Base-by-base conservation (phyloP, 2,888 invertebrate species). In the Isoperla grammatica region DNA sequence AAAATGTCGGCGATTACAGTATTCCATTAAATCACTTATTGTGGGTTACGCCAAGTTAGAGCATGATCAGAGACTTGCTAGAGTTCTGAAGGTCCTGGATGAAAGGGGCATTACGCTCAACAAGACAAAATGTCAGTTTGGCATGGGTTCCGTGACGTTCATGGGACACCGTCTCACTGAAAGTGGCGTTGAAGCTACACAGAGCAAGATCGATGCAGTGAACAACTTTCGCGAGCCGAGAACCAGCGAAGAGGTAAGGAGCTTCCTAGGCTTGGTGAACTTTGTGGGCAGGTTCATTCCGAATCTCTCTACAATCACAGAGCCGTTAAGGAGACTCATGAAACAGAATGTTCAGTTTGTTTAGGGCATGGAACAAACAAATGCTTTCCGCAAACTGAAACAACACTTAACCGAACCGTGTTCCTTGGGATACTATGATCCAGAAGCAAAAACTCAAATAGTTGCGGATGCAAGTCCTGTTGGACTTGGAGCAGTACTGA, bases 51-150 rank as follows among this genome's bases (percentile, higher is more conserved):
- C 4, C 29, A 4, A 29, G 29, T 4, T 8, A 6, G 29, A 29
- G 29, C 29, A 29, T 29, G 29, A 29, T 8, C 29, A 8, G 4
- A 4, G 29, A 4, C 29, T 29, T 40, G 72, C 72, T 0, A 68
- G 66, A 2, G 61, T 72, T 23, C 73, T 71, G 56, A 69, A 69
- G 46, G 70, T 70, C 19, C 74, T 74, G 64, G 73, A 74, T 65
- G 72, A 75, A 15, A 60, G 61, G 48, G 62, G 63, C 20, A 35
- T 66, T 13, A 68, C 67, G 3, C 59, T 68, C 1, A 68, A 68
- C 45, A 46, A 45, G 20, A 55, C 68, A 2, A 74, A 74, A 64
- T 74, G 72, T 62, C 53, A 58, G 17, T 69, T 65, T 54, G 60
- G 62, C 11, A 60, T 50, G 20, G 19, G 58, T 46, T 59, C 60